Percentiles rank a stretch among this genome's conserved stretches.
Conservation (phyloP, 2,888 invertebrate species). For the Drosophila multiciliata region DNA sequence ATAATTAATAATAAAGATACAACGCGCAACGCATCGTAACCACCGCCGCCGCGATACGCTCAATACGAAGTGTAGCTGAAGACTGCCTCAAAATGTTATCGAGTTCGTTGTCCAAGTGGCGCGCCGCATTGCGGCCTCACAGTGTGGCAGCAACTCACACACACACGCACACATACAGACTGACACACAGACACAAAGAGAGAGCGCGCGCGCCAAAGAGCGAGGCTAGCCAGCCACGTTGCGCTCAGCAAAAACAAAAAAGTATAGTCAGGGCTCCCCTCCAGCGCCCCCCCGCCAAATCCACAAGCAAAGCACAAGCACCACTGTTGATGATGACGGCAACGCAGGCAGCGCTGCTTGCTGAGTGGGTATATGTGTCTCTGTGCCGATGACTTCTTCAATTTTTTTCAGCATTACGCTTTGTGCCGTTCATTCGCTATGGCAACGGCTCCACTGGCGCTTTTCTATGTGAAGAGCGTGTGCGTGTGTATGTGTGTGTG, state of each 20-base stretch:
- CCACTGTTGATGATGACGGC: constrained; percentile 39
- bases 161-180: constrained; percentile 30
- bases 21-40: constrained; percentile 81
- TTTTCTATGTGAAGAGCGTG: constrained; percentile 31
- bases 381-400: constrained; percentile 83
- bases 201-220: constrained; percentile 40
- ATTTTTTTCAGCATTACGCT: constrained; percentile 68
- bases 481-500: constrained; percentile 20
- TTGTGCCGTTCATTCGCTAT: constrained; percentile 78
- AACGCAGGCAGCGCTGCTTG: constrained; percentile 49
- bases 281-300: neutral
- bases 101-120: constrained; percentile 84
- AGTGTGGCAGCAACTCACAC: constrained; percentile 62
- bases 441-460: constrained; percentile 68
- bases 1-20: constrained; percentile 80
- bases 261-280: constrained; percentile 2
- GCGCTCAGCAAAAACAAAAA: constrained; percentile 32
- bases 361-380: constrained; percentile 84
- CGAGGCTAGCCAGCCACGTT: constrained; percentile 31
- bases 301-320: constrained; percentile 32
- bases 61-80: constrained; percentile 85
- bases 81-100: constrained; percentile 85
- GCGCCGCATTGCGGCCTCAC: constrained; percentile 73
- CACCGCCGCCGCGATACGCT: constrained; percentile 84
- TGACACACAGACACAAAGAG: constrained; percentile 16